phyloP scores from a whole-genome alignment of 2,113 vertebrate genomes.

The Pterocles orientalis region DNA sequence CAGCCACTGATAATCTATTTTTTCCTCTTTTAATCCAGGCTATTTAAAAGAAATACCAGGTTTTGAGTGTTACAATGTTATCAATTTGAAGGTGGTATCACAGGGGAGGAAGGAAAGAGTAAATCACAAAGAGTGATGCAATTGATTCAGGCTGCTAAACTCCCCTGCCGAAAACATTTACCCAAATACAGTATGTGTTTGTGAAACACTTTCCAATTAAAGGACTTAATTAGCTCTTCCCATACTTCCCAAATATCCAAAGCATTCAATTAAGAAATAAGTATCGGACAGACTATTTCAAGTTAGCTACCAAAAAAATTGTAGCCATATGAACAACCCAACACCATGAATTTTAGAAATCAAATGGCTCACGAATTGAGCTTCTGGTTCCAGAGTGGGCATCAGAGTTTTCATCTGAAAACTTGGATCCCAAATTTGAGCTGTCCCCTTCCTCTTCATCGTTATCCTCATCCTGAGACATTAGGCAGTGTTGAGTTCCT shows the following conservation, averaged over 20 bases:
- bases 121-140: not conserved
- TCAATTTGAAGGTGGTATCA: not conserved
- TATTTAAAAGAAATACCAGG: not conserved
- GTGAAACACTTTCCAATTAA: not conserved
- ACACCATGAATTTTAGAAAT: constrained; percentile 28
- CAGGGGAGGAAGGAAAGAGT: not conserved
- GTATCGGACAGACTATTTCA: not conserved
- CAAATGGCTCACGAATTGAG: constrained; percentile 66
- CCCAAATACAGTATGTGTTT: not conserved
- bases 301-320: not conserved
- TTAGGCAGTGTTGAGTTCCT: not conserved
- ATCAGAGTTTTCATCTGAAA: constrained; percentile 54
- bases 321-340: not conserved
- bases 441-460: constrained; percentile 7
- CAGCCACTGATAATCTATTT: not conserved
- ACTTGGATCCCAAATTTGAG: constrained; percentile 40
- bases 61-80: not conserved
- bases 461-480: not conserved
- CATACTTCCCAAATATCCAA: not conserved
- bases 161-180: not conserved
- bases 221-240: not conserved
- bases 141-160: not conserved
- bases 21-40: not conserved
- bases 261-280: not conserved
- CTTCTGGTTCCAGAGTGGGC: constrained; percentile 22